Evolutionary conservation across 2,797 vertebrate genomes (phyloP).

Genomic region (Notolabrus celidotus): DNA sequence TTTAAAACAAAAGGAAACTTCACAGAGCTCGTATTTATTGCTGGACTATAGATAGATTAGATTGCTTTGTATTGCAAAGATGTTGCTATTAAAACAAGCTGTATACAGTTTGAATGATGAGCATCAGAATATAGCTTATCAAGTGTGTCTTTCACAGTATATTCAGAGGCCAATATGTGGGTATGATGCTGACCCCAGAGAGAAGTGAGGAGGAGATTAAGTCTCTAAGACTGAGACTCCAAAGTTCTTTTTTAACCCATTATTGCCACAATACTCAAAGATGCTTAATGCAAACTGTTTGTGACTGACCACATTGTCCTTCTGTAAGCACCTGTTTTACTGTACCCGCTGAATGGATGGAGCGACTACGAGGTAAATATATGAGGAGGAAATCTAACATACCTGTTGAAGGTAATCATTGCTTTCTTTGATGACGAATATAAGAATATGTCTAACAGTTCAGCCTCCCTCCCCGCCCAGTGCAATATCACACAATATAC

Average conservation of each 20-base stretch:
- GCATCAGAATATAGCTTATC: conserved; percentile 52
- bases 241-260: conserved; percentile 48
- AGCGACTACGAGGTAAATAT: conserved; percentile 79
- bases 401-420: conserved; percentile 18
- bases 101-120: conserved; percentile 12
- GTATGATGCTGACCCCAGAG: conserved; percentile 35
- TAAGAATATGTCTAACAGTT: conserved; percentile 70
- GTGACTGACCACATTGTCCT: conserved; percentile 58
- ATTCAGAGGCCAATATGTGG: conserved; percentile 54
- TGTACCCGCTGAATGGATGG: conserved; percentile 62
- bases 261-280: conserved; percentile 67
- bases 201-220: conserved; percentile 31
- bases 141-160: conserved; percentile 65
- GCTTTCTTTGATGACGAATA: conserved; percentile 66
- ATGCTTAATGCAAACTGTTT: conserved; percentile 75
- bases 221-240: conserved; percentile 31
- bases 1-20: conserved; percentile 34
- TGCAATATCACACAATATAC: conserved; percentile 82
- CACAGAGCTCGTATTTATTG: conserved; percentile 44
- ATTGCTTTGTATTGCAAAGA: conserved; percentile 55
- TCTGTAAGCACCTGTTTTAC: conserved; percentile 69
- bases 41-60: conserved; percentile 29
- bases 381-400: conserved; percentile 59
- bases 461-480: conserved; percentile 43
- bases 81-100: conserved; percentile 9